Evolutionary conservation across 1,140 invertebrate species (phyloP).

Genomic region (Tenebrio molitor): DNA sequence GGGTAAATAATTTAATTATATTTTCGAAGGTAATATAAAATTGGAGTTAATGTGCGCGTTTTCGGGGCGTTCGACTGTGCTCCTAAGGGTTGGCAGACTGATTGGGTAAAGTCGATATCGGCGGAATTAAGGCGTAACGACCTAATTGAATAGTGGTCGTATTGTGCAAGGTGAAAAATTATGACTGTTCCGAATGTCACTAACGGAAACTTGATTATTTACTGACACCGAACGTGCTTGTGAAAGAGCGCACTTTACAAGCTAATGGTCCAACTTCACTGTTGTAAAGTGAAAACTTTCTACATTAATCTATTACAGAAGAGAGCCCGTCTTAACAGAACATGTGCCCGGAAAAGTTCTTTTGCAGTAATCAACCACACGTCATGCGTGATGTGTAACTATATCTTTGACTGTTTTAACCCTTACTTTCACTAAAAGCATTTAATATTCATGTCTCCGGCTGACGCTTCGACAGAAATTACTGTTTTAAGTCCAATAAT

Average conservation of each 20-base stretch:
- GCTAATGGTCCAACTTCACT: slow-evolving; percentile 57
- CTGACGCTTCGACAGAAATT: slow-evolving; percentile 15
- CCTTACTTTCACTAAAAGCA: neutral
- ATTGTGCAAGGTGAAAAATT: slow-evolving; percentile 42
- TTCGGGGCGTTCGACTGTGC: neutral
- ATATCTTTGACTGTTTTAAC: neutral
- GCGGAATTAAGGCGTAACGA: slow-evolving; percentile 28
- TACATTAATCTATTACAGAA: slow-evolving; percentile 59
- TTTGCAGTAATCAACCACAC: slow-evolving; percentile 42
- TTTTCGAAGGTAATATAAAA: slow-evolving; percentile 31
- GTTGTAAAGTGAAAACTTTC: slow-evolving; percentile 57
- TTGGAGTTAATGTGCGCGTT: slow-evolving; percentile 12
- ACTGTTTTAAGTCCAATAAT: slow-evolving; percentile 36
- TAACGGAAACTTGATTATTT: slow-evolving; percentile 46
- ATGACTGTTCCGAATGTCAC: slow-evolving; percentile 45
- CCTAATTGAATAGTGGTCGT: slow-evolving; percentile 38
- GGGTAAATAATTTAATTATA: slow-evolving; percentile 37
- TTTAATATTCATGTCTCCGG: slow-evolving; percentile 25
- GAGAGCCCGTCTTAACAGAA: slow-evolving; percentile 45
- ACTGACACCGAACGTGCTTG: slow-evolving; percentile 47
- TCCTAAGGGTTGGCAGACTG: neutral
- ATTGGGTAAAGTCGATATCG: slow-evolving; percentile 24
- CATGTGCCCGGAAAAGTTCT: slow-evolving; percentile 42
- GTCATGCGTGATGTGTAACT: slow-evolving; percentile 29
- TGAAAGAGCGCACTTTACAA: slow-evolving; percentile 56